A percentile compares a stretch with the other conserved stretches of the same genome.
These are phyloP conservation scores for Chionomys nivalis DNA, from an alignment of 2,113 vertebrate species.

Conservation along the genomic window DNA sequence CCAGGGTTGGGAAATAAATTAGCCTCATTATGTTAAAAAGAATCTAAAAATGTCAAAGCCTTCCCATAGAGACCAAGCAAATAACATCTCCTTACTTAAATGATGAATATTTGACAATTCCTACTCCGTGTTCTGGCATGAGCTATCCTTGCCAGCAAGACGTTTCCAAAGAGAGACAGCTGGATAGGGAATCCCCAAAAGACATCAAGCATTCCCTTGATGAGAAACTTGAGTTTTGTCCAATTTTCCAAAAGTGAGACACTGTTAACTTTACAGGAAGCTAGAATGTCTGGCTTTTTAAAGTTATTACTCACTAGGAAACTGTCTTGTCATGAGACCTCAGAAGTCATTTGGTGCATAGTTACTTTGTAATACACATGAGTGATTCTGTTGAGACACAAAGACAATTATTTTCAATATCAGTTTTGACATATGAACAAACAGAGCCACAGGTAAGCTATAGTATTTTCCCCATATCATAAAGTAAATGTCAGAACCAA, in stretches of 20 bases:
- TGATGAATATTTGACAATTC: neutral
- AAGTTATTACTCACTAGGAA: neutral
- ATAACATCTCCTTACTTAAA: neutral
- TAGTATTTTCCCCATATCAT: neutral
- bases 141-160: neutral
- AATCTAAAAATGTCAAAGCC: neutral
- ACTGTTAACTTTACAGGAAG: neutral
- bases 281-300: neutral
- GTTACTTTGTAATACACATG: neutral
- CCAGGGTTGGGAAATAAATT: neutral
- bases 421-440: neutral
- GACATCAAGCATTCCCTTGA: neutral
- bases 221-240: neutral
- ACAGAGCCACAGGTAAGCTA: neutral
- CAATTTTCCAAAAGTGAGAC: neutral
- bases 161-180: neutral
- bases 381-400: neutral
- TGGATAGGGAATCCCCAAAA: neutral
- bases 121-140: neutral
- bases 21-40: constrained; percentile 29
- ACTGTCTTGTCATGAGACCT: neutral
- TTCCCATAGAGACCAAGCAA: neutral
- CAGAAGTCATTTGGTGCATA: neutral
- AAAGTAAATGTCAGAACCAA: neutral
- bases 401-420: neutral